These are phyloP conservation scores for Amphipoea lucens DNA, from an alignment of 2,888 invertebrate species.

Conservation along the genomic window DNA sequence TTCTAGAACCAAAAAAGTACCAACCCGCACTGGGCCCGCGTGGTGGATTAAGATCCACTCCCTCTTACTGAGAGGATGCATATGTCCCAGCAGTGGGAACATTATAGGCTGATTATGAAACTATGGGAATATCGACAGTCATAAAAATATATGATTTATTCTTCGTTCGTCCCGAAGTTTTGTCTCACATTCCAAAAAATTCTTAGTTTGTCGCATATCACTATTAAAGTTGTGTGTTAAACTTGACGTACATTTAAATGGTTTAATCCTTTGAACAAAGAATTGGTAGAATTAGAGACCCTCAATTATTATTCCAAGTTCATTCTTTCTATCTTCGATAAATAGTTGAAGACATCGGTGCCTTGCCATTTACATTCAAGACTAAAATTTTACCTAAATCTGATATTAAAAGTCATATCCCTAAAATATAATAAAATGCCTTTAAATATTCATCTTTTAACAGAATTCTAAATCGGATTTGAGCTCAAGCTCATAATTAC, in stretches of 20 bases:
- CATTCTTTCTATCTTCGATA: background rate
- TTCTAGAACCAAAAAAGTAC: no score
- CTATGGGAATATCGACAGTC: no score
- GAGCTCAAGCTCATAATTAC: conserved; percentile 53
- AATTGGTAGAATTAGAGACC: background rate
- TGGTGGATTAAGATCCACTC: no score
- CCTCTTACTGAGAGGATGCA: no score
- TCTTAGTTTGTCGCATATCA: no score
- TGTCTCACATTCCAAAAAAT: no score
- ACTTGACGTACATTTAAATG: background rate
- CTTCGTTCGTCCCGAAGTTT: no score
- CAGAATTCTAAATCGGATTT: conserved; percentile 46
- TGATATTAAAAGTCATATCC: conserved; percentile 1
- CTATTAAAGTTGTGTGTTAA: background rate
- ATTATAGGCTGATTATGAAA: no score
- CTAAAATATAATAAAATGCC: conserved; percentile 13
- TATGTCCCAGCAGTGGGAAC: no score
- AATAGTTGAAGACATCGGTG: background rate
- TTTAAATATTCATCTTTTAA: conserved; percentile 47
- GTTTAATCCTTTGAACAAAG: background rate
- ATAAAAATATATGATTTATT: no score
- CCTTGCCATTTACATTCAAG: background rate
- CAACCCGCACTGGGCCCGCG: no score
- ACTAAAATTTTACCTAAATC: background rate
- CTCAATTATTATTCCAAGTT: background rate